Evolutionary conservation across 2,797 vertebrate genomes (phyloP).

Genomic region (Sciurus carolinensis): DNA sequence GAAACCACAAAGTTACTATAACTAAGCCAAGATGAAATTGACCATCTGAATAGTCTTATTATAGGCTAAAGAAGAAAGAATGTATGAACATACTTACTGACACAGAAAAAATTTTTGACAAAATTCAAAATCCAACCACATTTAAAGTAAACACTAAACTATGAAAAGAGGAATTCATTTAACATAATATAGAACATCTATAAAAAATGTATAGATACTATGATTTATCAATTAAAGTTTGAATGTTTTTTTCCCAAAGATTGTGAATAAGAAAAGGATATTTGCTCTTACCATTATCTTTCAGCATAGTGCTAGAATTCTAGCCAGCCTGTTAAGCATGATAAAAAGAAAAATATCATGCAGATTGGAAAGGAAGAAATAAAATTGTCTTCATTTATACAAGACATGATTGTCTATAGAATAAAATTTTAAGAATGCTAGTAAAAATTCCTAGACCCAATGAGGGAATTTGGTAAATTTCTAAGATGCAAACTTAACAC

Average conservation of each 20-base stretch:
- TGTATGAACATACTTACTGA: background rate
- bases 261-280: background rate
- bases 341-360: background rate
- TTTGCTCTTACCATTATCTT: background rate
- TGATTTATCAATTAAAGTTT: background rate
- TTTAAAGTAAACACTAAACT: background rate
- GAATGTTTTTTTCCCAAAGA: background rate
- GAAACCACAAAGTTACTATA: background rate
- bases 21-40: background rate
- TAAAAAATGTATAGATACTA: background rate
- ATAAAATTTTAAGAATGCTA: background rate
- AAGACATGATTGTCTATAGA: background rate
- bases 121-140: background rate
- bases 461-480: background rate
- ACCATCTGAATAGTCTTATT: background rate
- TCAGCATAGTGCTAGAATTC: background rate
- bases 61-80: background rate
- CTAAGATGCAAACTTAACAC: background rate
- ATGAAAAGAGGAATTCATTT: background rate
- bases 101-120: background rate
- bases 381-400: background rate
- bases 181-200: background rate
- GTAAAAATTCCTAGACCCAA: background rate
- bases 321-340: background rate
- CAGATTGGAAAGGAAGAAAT: background rate